A percentile compares a stretch with the other conserved stretches of the same genome.
Conservation (phyloP, 2,888 invertebrate species). For the Trachelus stipa region DNA sequence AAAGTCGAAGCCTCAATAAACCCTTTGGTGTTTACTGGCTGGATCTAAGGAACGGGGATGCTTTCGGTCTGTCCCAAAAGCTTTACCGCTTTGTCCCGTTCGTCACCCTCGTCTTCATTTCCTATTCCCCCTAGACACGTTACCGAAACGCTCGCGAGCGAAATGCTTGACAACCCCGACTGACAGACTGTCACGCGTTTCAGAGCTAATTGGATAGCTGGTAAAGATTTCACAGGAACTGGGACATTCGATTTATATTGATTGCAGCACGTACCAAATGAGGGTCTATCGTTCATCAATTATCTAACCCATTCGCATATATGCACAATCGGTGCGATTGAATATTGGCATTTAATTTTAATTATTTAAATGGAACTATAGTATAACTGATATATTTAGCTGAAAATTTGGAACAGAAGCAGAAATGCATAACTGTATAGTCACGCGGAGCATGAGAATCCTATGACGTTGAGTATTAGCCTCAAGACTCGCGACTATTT, state of each 20-base stretch:
- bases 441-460: neutral
- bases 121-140: neutral
- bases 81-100: neutral
- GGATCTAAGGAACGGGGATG: neutral
- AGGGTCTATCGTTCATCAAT: neutral
- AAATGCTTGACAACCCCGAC: neutral
- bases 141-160: neutral
- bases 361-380: neutral
- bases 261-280: neutral
- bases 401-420: neutral
- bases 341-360: neutral
- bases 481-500: conserved; percentile 13
- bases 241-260: neutral
- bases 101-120: neutral
- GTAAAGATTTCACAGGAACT: neutral
- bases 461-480: neutral
- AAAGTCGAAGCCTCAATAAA: neutral
- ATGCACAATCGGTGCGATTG: too few relatives aligned
- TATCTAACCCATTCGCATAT: too few relatives aligned
- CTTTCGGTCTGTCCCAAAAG: neutral
- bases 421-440: neutral
- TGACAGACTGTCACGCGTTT: neutral
- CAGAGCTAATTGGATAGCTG: neutral
- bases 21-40: neutral
- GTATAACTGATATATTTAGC: neutral